Conservation (phyloP, 2,888 invertebrate genomes). For the Mechanitis messenoides region DNA sequence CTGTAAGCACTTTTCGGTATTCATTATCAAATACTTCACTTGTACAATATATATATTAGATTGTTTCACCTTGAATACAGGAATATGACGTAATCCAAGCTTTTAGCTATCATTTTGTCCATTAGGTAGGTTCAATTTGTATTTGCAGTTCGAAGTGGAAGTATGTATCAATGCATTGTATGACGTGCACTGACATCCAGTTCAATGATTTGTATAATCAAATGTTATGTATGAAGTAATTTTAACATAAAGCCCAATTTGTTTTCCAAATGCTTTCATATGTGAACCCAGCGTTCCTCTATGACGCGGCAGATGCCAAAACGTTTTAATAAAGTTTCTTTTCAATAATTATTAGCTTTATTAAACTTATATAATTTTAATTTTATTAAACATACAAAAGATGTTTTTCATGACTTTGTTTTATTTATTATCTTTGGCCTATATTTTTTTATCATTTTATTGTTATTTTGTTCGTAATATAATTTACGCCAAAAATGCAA, state of each 20-base stretch:
- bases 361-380: too few relatives aligned
- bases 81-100: slow-evolving; percentile 39
- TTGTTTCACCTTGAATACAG: slow-evolving; percentile 19
- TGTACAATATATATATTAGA: slow-evolving; percentile 4
- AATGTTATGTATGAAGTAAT: neutral
- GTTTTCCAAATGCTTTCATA: too few relatives aligned
- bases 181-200: slow-evolving; percentile 16
- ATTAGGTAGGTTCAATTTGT: slow-evolving; percentile 47
- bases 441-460: slow-evolving; percentile 3
- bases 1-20: neutral
- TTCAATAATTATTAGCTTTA: too few relatives aligned
- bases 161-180: slow-evolving; percentile 44
- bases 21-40: slow-evolving; percentile 5
- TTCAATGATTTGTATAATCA: slow-evolving; percentile 17
- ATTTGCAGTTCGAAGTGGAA: slow-evolving; percentile 37
- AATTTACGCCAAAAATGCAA: too few relatives aligned
- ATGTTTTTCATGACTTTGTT: too few relatives aligned
- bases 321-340: too few relatives aligned
- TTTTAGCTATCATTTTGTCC: slow-evolving; percentile 61
- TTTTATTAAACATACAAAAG: too few relatives aligned
- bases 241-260: too few relatives aligned
- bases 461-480: too few relatives aligned
- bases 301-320: too few relatives aligned
- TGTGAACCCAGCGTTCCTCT: too few relatives aligned
- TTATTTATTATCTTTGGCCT: too few relatives aligned